Evolutionary conservation across 2,888 invertebrate species (phyloP).

Genomic region (Melangyna quadrimaculata): DNA sequence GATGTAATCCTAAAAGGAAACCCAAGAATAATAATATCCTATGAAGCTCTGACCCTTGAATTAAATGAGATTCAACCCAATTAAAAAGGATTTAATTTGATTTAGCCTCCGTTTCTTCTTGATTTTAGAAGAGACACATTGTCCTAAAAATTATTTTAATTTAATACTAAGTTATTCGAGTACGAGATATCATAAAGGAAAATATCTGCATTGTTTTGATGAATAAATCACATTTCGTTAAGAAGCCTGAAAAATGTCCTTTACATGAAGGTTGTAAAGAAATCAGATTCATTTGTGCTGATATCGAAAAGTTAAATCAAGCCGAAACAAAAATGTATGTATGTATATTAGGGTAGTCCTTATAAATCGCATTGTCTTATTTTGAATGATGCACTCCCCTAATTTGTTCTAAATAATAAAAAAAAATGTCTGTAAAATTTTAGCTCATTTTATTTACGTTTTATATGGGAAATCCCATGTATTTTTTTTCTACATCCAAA

Average conservation of each 20-base stretch:
- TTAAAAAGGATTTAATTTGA: slow-evolving; percentile 56
- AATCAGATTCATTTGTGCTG: too few relatives aligned
- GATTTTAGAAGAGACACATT: background rate
- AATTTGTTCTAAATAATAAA: too few relatives aligned
- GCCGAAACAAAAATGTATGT: too few relatives aligned
- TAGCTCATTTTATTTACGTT: too few relatives aligned
- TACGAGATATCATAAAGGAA: background rate
- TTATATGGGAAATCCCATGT: too few relatives aligned
- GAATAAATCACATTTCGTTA: background rate
- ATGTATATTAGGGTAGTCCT: too few relatives aligned
- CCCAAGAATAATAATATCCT: background rate
- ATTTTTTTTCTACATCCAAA: too few relatives aligned
- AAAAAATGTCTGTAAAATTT: too few relatives aligned
- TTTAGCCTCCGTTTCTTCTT: slow-evolving; percentile 17
- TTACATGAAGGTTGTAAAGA: too few relatives aligned
- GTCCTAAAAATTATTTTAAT: background rate
- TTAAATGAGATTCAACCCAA: slow-evolving; percentile 37
- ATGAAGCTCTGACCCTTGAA: background rate
- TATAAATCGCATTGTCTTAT: too few relatives aligned
- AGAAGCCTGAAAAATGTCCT: background rate
- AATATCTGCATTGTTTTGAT: background rate
- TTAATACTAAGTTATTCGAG: background rate
- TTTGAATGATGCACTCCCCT: too few relatives aligned
- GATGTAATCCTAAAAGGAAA: background rate
- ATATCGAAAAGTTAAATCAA: too few relatives aligned